Percentiles rank a stretch among this genome's conserved stretches.
Conservation (phyloP, 2,888 invertebrate genomes). For the Ariolimax columbianus region DNA sequence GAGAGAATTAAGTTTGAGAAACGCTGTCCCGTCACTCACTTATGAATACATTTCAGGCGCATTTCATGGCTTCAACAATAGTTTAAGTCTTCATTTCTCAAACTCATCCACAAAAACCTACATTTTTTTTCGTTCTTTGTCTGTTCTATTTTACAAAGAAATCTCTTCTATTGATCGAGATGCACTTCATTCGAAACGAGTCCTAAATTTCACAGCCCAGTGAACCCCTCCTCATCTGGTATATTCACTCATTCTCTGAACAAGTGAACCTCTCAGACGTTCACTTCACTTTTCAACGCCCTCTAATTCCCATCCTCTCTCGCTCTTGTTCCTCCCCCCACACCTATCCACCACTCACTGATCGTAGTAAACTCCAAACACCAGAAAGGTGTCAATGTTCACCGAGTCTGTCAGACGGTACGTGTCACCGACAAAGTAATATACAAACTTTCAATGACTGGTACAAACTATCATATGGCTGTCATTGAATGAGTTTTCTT, state of each 20-base stretch:
- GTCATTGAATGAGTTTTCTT: background rate
- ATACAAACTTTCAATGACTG: background rate
- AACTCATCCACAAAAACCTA: too few relatives aligned
- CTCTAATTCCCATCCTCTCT: background rate
- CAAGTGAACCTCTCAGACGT: background rate
- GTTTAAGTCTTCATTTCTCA: too few relatives aligned
- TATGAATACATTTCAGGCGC: too few relatives aligned
- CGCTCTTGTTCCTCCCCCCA: too few relatives aligned
- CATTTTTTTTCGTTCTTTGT: background rate
- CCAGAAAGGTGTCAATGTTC: too few relatives aligned
- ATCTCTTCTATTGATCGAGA: background rate
- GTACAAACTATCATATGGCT: conserved; percentile 11
- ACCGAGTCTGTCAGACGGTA: background rate
- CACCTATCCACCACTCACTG: background rate
- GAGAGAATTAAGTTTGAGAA: too few relatives aligned
- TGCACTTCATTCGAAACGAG: background rate
- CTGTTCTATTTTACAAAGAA: background rate
- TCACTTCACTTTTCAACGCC: conserved; percentile 15
- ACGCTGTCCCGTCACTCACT: too few relatives aligned
- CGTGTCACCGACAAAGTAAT: background rate
- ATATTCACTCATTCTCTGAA: background rate
- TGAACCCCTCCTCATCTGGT: background rate
- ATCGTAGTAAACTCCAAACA: background rate
- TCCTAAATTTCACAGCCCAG: background rate
- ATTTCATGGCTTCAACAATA: too few relatives aligned